Base-by-base conservation (phyloP, 2,888 invertebrate genomes). In the Ditula angustiorana region DNA sequence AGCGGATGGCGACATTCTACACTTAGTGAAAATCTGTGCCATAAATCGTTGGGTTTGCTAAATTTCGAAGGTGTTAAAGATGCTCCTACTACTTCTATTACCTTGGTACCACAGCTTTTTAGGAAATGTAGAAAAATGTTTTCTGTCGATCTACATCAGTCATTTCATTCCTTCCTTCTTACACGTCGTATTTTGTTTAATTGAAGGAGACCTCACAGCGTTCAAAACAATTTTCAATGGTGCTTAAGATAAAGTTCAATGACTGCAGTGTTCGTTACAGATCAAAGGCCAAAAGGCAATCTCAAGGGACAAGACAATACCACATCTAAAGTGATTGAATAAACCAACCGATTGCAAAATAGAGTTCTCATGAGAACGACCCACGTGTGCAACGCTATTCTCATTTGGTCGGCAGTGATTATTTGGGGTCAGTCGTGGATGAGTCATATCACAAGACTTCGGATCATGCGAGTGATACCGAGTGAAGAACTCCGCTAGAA, bases 401-500 rank as follows among this genome's bases (percentile, higher is more conserved):
- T 33, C 65, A 65, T 65, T 65, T 67, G 61, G 58, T 35, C 55
- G 52, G 23, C 24, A 53, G 35, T 50, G 16, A 61, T 59, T 35
- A 57, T 67, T 66, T 62, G 56, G 62, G 67, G 67, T 65, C 79
- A 79, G 71, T 67, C 78, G 73, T 74, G 67, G 61, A 75, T 81
- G 82, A 84, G 72, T 83, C 83, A 83, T 67, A n/a, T n/a, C n/a
- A n/a, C n/a, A 49, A 47, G 53, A 66, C 33, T 68, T 68, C 69
- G 74, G 74, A 73, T 69, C 79, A 74, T 75, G 52, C 46, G 35
- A 59, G 41, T 56, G 66, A 72, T 71, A 73, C 73, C 76, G 61
- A 72, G 61, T 70, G 73, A 74, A 75, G 70, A 70, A 70, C 67
- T 69, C 71, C 69, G 57, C 70, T 69, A 56, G 68, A 70, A 63